Evolutionary conservation across 1,140 invertebrate species (phyloP), one percentile per base, ranked within the genome.

Genomic region (Periplaneta americana): DNA sequence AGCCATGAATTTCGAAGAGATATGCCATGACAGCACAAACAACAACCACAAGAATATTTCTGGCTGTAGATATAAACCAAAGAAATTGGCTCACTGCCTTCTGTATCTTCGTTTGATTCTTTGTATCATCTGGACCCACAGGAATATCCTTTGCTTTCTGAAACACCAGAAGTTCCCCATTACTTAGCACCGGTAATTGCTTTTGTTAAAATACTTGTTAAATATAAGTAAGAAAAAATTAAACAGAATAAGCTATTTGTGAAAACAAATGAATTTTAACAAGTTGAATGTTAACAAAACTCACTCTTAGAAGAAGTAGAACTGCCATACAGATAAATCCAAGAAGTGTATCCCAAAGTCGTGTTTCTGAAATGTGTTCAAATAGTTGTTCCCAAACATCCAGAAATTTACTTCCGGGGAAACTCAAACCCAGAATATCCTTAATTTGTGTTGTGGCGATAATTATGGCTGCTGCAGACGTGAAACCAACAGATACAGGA

Each of bases 401-500:
- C 9, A 94, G 83, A 84, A 95, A 95, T 84, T 93, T 93, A 28
- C 91, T 91, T 0, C 92, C 92, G 0, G 89, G 87, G 82, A 93
- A 92, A 74, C 89, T 90, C 4, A 96, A 88, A 1, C 95, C 95
- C 2, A 96, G 88, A 66, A 96, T 91, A 85, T 94, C 92, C 87
- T 96, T 97, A 34, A 97, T 89, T 89, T 98, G 96, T 17, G 95
- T 94, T 75, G 94, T 94, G 8, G 94, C 95, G 75, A 98, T 97
- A 75, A 96, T 96, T 81, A 98, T 95, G 37, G 96, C 95, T 1
- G 96, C 96, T 0, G 96, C 96, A 17, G 95, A 96, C 0, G 96
- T 97, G 88, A 98, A 98, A 1, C 95, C 96, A 81, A 95, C 94
- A 22, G 96, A 96, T 31, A 98, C 96, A n/a, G 96, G 95, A 39